These are phyloP conservation scores for Popillia japonica DNA, from an alignment of 1,140 invertebrate species.

Conservation along the genomic window DNA sequence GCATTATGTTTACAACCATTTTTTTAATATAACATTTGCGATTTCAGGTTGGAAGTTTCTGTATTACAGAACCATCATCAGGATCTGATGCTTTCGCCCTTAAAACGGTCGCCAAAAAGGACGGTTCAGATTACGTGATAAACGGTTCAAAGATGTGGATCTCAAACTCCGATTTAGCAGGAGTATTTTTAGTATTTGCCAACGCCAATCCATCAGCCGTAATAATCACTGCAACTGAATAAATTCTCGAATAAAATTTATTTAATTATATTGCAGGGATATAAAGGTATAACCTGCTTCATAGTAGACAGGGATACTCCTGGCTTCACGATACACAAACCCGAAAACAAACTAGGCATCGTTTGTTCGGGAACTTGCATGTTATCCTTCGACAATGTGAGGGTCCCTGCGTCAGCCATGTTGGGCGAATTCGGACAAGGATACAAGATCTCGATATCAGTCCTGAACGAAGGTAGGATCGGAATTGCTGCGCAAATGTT, in stretches of 20 bases:
- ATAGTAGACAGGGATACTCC: slow-evolving; percentile 91
- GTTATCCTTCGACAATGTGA: slow-evolving; percentile 94
- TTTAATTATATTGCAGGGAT: slow-evolving; percentile 65
- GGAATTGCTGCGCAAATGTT: slow-evolving; percentile 97
- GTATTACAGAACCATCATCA: slow-evolving; percentile 86
- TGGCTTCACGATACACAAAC: slow-evolving; percentile 86
- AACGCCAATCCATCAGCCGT: slow-evolving; percentile 85
- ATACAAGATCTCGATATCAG: slow-evolving; percentile 95
- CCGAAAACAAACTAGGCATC: slow-evolving; percentile 95
- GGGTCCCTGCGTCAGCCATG: slow-evolving; percentile 79
- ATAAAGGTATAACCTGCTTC: slow-evolving; percentile 93
- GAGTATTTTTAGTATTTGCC: slow-evolving; percentile 88
- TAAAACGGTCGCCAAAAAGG: slow-evolving; percentile 86
- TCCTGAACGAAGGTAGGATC: slow-evolving; percentile 94
- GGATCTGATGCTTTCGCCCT: slow-evolving; percentile 91
- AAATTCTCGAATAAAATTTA: background rate
- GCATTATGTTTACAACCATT: too few relatives aligned
- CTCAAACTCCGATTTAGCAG: slow-evolving; percentile 91
- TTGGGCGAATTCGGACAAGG: slow-evolving; percentile 89
- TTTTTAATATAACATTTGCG: too few relatives aligned
- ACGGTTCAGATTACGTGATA: slow-evolving; percentile 81
- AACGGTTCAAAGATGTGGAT: slow-evolving; percentile 96
- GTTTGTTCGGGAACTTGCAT: slow-evolving; percentile 89
- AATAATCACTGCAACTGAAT: slow-evolving; percentile 41
- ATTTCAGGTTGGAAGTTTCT: slow-evolving; percentile 88